These are phyloP conservation scores for Rostratula benghalensis DNA, from an alignment of 2,113 vertebrate genomes.

Conservation along the genomic window DNA sequence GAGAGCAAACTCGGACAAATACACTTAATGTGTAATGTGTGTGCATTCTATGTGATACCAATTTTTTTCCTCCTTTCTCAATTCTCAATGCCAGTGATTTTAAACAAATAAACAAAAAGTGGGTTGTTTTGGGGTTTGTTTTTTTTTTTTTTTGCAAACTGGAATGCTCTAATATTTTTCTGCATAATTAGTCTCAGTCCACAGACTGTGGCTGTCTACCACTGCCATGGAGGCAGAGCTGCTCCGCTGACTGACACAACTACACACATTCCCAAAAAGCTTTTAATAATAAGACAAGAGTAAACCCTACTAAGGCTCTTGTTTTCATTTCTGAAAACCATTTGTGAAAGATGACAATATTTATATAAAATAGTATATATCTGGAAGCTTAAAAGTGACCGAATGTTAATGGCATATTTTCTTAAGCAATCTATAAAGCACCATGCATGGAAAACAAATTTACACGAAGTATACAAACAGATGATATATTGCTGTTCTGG, in stretches of 20 bases:
- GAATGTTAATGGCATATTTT: neutral
- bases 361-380: neutral
- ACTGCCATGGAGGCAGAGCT: slow-evolving; percentile 30
- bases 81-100: neutral
- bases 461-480: neutral
- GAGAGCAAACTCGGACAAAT: neutral
- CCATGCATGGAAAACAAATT: neutral
- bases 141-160: neutral
- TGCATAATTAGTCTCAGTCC: neutral
- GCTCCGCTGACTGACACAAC: slow-evolving; percentile 34
- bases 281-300: slow-evolving; percentile 4
- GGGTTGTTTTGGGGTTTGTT: no score
- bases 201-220: neutral
- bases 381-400: neutral
- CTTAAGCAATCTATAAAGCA: neutral
- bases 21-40: accelerated
- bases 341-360: neutral
- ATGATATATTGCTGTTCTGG: neutral
- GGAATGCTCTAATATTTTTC: neutral
- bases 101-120: slow-evolving; percentile 5
- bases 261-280: neutral
- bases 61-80: neutral
- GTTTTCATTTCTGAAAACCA: neutral
- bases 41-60: neutral
- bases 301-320: neutral